Conservation (phyloP, 2,888 invertebrate species). For the Drosophila koepferae region DNA sequence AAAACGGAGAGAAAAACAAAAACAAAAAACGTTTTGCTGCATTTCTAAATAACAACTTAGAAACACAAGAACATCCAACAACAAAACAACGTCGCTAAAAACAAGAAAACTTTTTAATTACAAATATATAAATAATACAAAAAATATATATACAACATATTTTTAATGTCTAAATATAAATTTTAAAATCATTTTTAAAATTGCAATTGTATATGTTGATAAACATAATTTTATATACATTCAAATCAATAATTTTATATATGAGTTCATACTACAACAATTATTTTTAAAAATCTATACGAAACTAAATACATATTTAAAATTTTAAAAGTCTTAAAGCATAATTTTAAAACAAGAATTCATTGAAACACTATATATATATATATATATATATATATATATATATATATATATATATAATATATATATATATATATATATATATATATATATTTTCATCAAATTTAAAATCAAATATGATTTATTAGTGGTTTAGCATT, state of each 20-base stretch:
- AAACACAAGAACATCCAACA: slow-evolving; percentile 46
- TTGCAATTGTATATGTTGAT: slow-evolving; percentile 49
- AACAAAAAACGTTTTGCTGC: slow-evolving; percentile 73
- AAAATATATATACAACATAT: slow-evolving; percentile 31
- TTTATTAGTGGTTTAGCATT: slow-evolving; percentile 72
- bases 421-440: slow-evolving; percentile 37
- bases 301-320: slow-evolving; percentile 63
- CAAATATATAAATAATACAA: slow-evolving; percentile 9
- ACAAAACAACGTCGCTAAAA: slow-evolving; percentile 76
- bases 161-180: slow-evolving; percentile 47
- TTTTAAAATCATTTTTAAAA: slow-evolving; percentile 64
- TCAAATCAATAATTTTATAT: slow-evolving; percentile 48
- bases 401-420: no score
- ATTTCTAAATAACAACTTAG: slow-evolving; percentile 56
- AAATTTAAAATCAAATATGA: slow-evolving; percentile 53
- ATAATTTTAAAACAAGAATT: slow-evolving; percentile 64
- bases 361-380: slow-evolving; percentile 56
- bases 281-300: slow-evolving; percentile 56
- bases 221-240: slow-evolving; percentile 58
- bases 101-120: slow-evolving; percentile 76
- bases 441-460: slow-evolving; percentile 29
- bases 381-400: no score
- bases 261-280: slow-evolving; percentile 24
- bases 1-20: slow-evolving; percentile 77
- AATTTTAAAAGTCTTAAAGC: slow-evolving; percentile 63